Conservation (phyloP, 2,113 vertebrate genomes). For the Gallinago paraguaiae region DNA sequence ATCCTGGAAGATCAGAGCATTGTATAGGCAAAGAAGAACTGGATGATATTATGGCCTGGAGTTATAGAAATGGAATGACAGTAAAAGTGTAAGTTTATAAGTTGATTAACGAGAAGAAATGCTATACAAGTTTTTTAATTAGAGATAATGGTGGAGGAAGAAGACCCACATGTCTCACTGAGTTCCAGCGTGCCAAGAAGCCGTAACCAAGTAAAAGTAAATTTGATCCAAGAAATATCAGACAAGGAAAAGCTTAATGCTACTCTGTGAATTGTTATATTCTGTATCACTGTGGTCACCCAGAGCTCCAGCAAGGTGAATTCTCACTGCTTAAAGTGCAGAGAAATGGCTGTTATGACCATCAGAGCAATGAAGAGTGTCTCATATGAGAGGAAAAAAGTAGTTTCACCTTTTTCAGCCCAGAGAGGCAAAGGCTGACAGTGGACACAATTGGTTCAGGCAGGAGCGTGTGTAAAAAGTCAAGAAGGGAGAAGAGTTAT, state of each 20-base stretch:
- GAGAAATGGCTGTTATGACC: neutral
- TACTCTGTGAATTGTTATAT: neutral
- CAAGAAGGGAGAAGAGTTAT: neutral
- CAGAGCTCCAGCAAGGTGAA: neutral
- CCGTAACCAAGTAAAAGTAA: neutral
- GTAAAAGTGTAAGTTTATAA: neutral
- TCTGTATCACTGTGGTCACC: neutral
- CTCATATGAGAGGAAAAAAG: neutral
- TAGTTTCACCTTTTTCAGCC: neutral
- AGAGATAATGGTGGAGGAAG: neutral
- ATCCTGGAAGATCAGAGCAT: neutral
- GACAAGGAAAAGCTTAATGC: neutral
- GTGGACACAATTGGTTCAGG: neutral
- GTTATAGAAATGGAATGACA: neutral
- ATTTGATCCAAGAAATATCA: neutral
- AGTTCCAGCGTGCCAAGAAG: neutral
- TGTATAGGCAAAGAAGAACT: neutral
- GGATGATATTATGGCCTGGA: neutral
- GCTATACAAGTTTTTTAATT: neutral
- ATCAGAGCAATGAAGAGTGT: neutral
- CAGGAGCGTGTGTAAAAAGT: neutral
- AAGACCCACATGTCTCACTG: neutral
- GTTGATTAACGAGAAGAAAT: neutral
- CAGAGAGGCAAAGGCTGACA: neutral
- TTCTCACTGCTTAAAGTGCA: neutral